Percentiles rank a stretch among this genome's conserved stretches.
Evolutionary conservation across 2,888 invertebrate species (phyloP).

Genomic region (Teleiodes luculella): DNA sequence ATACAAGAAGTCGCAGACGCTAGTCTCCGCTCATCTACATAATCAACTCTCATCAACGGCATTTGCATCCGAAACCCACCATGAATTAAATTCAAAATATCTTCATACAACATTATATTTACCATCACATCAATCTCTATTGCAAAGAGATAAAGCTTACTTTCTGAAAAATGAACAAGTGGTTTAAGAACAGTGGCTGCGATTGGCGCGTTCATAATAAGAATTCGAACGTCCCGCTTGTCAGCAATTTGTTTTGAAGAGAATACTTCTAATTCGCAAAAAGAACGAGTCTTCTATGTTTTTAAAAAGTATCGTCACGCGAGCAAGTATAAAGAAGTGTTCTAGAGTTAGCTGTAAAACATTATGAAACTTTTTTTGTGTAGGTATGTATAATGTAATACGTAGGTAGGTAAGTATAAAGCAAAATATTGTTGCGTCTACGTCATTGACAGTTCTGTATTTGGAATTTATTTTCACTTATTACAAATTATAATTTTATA

Average conservation of each 20-base stretch:
- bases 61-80: conserved; percentile 67
- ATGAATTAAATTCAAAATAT: conserved; percentile 56
- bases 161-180: conserved; percentile 9
- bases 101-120: conserved; percentile 21
- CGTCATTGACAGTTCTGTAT: too few species aligned
- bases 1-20: conserved; percentile 40
- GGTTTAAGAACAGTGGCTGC: conserved; percentile 35
- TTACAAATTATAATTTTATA: too few species aligned
- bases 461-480: too few species aligned
- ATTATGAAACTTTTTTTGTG: too few species aligned
- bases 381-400: too few species aligned
- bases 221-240: conserved; percentile 69
- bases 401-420: too few species aligned
- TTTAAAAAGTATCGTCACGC: conserved; percentile 76
- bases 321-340: conserved; percentile 41
- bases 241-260: conserved; percentile 78
- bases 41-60: conserved; percentile 67
- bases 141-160: background rate
- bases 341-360: conserved; percentile 9
- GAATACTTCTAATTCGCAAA: conserved; percentile 76
- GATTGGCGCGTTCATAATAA: conserved; percentile 64
- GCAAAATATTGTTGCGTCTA: too few species aligned
- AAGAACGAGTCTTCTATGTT: conserved; percentile 72
- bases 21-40: conserved; percentile 59
- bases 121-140: background rate